These are phyloP conservation scores for Aldabrachelys gigantea DNA, from an alignment of 2,113 vertebrate species.

Conservation along the genomic window DNA sequence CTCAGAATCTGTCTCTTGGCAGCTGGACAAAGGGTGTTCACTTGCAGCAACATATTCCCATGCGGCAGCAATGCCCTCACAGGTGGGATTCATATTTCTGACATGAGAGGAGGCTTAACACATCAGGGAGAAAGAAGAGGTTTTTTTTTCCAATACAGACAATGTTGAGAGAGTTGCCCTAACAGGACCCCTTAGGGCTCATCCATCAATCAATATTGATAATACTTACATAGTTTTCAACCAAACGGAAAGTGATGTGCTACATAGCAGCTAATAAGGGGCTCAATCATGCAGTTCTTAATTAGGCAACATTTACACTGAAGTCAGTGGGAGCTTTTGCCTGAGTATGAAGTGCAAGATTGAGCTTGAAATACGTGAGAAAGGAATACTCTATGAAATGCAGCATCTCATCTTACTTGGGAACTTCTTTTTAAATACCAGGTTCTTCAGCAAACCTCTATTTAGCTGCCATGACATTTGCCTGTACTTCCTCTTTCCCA, in stretches of 20 bases:
- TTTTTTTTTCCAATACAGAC: not conserved
- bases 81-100: conserved; percentile 2
- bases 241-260: not conserved
- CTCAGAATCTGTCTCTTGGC: conserved; percentile 34
- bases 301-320: not conserved
- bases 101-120: not conserved
- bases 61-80: not conserved
- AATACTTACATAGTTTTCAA: not conserved
- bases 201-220: conserved; percentile 20
- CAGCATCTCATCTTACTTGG: conserved; percentile 1
- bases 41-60: not conserved
- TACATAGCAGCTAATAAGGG: not conserved
- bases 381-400: not conserved
- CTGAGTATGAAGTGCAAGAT: not conserved
- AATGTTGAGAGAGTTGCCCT: not conserved
- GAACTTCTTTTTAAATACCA: not conserved
- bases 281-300: not conserved
- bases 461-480: conserved; percentile 13
- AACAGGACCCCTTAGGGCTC: not conserved
- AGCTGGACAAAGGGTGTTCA: not conserved
- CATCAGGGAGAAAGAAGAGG: not conserved
- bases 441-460: conserved; percentile 12
- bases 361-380: not conserved
- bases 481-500: conserved; percentile 49
- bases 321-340: not conserved